Base-by-base conservation (phyloP, 2,113 vertebrate genomes). In the Rhinopomastus cyanomelas region DNA sequence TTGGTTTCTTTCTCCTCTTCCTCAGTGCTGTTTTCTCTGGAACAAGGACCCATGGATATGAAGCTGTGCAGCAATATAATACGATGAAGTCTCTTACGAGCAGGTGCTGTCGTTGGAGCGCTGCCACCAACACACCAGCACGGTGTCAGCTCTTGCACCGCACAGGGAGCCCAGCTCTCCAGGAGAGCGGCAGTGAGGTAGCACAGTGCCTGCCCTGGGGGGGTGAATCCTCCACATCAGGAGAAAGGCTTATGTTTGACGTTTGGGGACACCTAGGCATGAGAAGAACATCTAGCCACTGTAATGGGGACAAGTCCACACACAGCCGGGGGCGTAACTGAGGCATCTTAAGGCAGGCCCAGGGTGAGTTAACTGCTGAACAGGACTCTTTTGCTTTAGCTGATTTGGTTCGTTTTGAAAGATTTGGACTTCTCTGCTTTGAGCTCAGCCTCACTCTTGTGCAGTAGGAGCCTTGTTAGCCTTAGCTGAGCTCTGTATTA, bases 61-160 rank as follows among this genome's bases (percentile, higher is more conserved):
- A 20, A 53, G 30, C 6, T 62, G n/a, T 46, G 75, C 51, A 73
- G 44, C 32, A 15, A 49, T 13, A 14, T 2, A 46, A 64, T 85
- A 42, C 15, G 19, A 26, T 68, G 14, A 55, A 66, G 59, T 17
- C 9, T 66, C 37, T 75, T 51, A 67, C 37, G 59, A 76, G 82
- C 67, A 62, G 55, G 29, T 8, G 32, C 72, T 74, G 71, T 11
- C 1, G 21, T 29, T 68, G 55, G 39, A 80, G 27, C 17, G 32
- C 48, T 94, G 73, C 61, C 36, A 25, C 20, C 65, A 25, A 2
- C 36, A 8, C 16, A 15, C 49, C 19, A 27, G 53, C 4, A 2
- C 0, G 0, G 19, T 1, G 2, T 61, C 64, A 2, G 2, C 8
- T 75, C 12, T 52, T 14, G 9, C 51, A 36, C 10, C 19, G 16